These are phyloP conservation scores for Mobula birostris DNA, from an alignment of 2,113 vertebrate genomes.

Conservation along the genomic window DNA sequence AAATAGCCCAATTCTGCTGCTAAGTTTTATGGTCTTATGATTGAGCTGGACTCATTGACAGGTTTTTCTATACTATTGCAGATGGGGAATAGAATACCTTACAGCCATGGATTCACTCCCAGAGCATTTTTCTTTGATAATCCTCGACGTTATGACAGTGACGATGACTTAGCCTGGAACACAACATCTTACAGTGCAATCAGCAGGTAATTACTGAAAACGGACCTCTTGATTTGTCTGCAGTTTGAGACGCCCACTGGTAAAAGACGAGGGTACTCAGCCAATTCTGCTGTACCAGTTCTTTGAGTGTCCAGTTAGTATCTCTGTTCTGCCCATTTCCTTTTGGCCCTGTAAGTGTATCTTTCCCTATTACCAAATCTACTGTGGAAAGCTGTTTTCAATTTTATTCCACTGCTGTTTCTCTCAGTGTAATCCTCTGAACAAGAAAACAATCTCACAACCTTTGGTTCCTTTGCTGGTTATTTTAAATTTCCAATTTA, in stretches of 20 bases:
- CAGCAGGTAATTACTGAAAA: conserved; percentile 66
- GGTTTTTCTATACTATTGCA: conserved; percentile 45
- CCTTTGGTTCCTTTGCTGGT: too few relatives aligned
- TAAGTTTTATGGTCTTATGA: too few relatives aligned
- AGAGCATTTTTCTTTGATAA: conserved; percentile 95
- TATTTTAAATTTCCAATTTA: not conserved
- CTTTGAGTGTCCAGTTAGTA: not conserved
- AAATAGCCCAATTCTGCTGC: too few relatives aligned
- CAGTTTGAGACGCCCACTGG: not conserved
- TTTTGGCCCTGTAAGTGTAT: not conserved
- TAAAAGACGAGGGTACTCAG: not conserved
- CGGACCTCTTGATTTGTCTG: not conserved
- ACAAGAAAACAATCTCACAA: too few relatives aligned
- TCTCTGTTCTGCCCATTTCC: not conserved
- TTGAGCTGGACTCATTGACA: not conserved
- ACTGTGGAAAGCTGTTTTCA: too few relatives aligned
- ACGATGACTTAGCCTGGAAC: conserved; percentile 88
- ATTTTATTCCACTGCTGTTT: too few relatives aligned
- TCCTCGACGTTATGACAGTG: conserved; percentile 89
- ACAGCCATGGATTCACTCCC: conserved; percentile 77
- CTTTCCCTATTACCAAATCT: not conserved
- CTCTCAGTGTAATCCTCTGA: too few relatives aligned
- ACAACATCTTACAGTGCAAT: conserved; percentile 77
- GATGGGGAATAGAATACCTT: conserved; percentile 70
- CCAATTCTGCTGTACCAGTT: not conserved